Conservation (phyloP, 2,888 invertebrate genomes). For the Epistrophe eligans region DNA sequence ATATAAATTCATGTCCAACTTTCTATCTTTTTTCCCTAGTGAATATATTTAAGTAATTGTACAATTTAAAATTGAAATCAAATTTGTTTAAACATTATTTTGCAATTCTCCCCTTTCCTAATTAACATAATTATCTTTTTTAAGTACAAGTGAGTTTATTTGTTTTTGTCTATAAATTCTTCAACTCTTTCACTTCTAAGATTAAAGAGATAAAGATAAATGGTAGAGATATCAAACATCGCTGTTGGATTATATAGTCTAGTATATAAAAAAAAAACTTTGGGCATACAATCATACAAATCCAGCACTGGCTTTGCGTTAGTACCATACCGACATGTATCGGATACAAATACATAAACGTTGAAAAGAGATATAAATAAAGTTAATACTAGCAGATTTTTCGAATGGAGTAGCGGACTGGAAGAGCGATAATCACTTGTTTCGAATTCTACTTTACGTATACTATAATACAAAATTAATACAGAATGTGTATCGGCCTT, state of each 20-base stretch:
- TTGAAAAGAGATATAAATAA: constrained; percentile 59
- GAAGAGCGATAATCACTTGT: constrained; percentile 51
- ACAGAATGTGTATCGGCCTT: constrained; percentile 25
- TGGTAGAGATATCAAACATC: not conserved
- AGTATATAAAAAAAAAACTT: not conserved
- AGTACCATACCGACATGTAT: not conserved
- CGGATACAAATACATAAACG: constrained; percentile 36
- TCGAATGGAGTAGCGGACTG: constrained; percentile 29
- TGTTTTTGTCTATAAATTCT: not conserved
- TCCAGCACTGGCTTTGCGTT: constrained; percentile 18
- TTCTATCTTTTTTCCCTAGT: no score
- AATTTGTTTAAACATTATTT: no score
- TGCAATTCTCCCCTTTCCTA: no score
- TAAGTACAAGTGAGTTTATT: no score
- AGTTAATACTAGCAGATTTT: constrained; percentile 41
- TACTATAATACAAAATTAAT: constrained; percentile 30
- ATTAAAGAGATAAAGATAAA: no score
- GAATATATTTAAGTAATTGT: no score
- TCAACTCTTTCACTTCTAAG: not conserved
- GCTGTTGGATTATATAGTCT: not conserved
- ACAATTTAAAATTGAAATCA: no score
- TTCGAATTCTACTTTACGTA: constrained; percentile 34
- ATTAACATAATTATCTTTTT: no score
- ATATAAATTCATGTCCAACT: no score
- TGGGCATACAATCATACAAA: not conserved